Evolutionary conservation across 2,888 invertebrate species (phyloP).

Genomic region (Elysia crispata): DNA sequence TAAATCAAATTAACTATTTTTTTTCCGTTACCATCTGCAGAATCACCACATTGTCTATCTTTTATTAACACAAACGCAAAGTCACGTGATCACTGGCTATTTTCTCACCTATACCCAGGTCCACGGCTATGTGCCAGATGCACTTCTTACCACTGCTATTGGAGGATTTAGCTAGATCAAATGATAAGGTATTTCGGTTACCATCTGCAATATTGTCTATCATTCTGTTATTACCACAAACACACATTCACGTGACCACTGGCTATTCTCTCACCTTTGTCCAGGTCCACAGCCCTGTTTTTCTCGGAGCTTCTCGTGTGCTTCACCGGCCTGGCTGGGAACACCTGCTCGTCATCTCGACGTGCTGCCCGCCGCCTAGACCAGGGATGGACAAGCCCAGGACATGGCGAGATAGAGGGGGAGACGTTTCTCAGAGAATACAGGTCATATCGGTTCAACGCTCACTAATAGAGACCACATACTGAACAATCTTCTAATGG

Average conservation of each 20-base stretch:
- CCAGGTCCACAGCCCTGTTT: conserved; percentile 39
- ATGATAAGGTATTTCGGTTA: too few relatives aligned
- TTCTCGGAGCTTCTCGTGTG: conserved; percentile 47
- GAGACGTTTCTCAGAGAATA: too few relatives aligned
- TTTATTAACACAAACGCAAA: background rate
- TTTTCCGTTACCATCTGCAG: background rate
- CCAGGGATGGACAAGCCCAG: too few relatives aligned
- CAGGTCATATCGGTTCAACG: too few relatives aligned
- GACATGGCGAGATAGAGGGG: too few relatives aligned
- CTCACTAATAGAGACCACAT: too few relatives aligned
- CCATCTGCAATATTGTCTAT: background rate
- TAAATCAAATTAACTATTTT: too few relatives aligned
- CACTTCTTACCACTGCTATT: background rate
- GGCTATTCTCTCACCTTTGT: conserved; percentile 47
- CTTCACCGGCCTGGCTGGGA: conserved; percentile 48
- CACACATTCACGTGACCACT: too few relatives aligned
- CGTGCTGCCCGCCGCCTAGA: background rate
- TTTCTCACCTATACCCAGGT: conserved; percentile 45
- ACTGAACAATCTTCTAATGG: too few relatives aligned
- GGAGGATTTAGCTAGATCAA: background rate
- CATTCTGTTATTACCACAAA: background rate
- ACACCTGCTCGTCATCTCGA: conserved; percentile 47
- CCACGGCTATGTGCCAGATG: too few relatives aligned
- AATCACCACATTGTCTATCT: background rate
- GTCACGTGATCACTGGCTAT: too few relatives aligned